phyloP scores from a whole-genome alignment of 2,113 vertebrate species.

The Scophthalmus maximus region DNA sequence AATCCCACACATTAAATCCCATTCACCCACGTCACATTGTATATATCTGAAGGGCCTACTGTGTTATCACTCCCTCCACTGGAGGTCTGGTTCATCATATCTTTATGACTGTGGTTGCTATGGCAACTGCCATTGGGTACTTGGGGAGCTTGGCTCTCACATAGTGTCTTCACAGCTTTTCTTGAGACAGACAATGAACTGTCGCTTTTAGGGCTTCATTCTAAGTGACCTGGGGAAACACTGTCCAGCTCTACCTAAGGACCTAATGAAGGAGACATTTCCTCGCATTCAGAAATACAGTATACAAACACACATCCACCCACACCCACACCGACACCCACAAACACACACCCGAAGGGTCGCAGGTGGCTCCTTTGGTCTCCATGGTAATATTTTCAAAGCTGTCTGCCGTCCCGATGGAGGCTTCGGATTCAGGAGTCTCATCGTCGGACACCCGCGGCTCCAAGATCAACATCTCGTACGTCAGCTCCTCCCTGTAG shows the following conservation, averaged over 20 bases:
- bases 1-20: no score
- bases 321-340: conserved; percentile 14
- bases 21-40: no score
- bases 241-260: not conserved
- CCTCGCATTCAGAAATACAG: not conserved
- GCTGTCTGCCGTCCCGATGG: conserved; percentile 94
- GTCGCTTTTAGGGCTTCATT: no score
- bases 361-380: conserved; percentile 84
- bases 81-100: no score
- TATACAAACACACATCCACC: not conserved
- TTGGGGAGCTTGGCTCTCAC: no score
- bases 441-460: conserved; percentile 92
- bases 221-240: not conserved
- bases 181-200: no score
- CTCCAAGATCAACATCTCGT: conserved; percentile 93
- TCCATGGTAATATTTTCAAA: conserved; percentile 92
- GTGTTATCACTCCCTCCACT: no score
- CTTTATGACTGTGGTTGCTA: no score
- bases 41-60: no score
- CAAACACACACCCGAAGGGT: conserved; percentile 81
- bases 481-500: conserved; percentile 92
- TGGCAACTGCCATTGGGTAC: not conserved
- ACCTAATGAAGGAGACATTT: no score
- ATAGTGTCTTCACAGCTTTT: not conserved
- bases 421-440: conserved; percentile 93